Evolutionary conservation across 1,140 invertebrate genomes (phyloP).

Genomic region (Lucilia sericata): DNA sequence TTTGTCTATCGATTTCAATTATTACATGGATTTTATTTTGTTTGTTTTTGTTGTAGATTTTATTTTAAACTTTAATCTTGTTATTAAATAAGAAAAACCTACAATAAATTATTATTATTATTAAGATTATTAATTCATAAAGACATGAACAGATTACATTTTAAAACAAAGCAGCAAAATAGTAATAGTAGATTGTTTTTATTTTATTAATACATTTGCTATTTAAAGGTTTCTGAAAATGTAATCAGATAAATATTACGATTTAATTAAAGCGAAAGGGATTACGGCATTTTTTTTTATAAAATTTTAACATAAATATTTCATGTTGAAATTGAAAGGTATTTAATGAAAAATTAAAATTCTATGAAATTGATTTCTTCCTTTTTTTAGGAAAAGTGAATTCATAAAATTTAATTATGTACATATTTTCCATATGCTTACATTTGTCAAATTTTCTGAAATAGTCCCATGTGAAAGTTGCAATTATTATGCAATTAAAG

Average conservation of each 20-base stretch:
- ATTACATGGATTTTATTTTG: background rate
- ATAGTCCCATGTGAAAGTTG: no score
- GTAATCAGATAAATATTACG: background rate
- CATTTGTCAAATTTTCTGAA: no score
- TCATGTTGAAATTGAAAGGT: background rate
- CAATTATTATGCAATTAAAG: no score
- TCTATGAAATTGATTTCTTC: no score
- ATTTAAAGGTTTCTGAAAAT: background rate
- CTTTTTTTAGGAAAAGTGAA: no score
- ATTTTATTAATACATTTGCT: background rate
- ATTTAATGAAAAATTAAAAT: no score
- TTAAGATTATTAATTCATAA: constrained; percentile 30
- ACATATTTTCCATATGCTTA: no score
- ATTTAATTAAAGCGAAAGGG: background rate
- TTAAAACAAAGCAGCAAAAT: background rate
- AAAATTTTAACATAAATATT: background rate
- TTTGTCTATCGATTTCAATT: constrained; percentile 32
- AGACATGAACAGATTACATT: constrained; percentile 37
- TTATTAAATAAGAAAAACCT: constrained; percentile 28
- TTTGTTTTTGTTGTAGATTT: constrained; percentile 5
- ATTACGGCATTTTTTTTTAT: background rate
- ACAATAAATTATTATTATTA: constrained; percentile 36
- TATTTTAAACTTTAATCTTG: constrained; percentile 5
- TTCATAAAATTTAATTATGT: no score
- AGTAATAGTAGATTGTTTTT: background rate